These are phyloP conservation scores for Dasyprocta punctata DNA, from an alignment of 2,113 vertebrate species.

Conservation along the genomic window DNA sequence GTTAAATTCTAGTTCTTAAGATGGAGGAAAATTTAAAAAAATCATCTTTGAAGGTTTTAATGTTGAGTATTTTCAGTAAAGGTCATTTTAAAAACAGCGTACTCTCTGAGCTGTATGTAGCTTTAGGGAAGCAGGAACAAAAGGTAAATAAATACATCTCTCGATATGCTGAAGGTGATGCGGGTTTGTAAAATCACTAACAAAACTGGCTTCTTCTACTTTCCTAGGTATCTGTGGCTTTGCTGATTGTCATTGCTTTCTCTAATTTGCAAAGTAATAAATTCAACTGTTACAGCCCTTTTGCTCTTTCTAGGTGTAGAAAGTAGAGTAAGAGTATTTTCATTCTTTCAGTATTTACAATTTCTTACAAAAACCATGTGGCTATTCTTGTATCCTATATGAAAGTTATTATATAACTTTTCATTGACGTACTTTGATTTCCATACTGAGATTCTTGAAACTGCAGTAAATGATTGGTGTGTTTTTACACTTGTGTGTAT, in stretches of 20 bases:
- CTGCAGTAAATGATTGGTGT: not conserved
- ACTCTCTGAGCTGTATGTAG: not conserved
- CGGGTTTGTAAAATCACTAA: conserved; percentile 54
- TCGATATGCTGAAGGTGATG: conserved; percentile 48
- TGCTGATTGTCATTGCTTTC: conserved; percentile 55
- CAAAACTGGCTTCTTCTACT: conserved; percentile 28
- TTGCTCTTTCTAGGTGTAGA: conserved; percentile 49
- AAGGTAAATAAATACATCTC: not conserved
- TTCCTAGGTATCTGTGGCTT: not conserved
- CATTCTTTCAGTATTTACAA: conserved; percentile 42
- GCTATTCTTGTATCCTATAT: not conserved
- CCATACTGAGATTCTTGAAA: conserved; percentile 49
- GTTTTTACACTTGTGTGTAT: conserved; percentile 49
- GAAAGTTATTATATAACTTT: not conserved
- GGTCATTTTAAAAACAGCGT: not conserved
- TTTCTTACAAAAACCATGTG: conserved; percentile 25
- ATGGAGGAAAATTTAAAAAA: not conserved
- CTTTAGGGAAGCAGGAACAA: conserved; percentile 18
- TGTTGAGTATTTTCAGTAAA: conserved; percentile 29
- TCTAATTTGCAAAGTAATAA: conserved; percentile 56
- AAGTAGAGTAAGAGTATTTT: not conserved
- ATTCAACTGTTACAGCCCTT: not conserved
- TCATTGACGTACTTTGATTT: conserved; percentile 40
- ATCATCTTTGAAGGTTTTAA: not conserved
- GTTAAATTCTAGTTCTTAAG: not conserved